Evolutionary conservation across 2,113 vertebrate genomes (phyloP).

Genomic region (Suricata suricatta): DNA sequence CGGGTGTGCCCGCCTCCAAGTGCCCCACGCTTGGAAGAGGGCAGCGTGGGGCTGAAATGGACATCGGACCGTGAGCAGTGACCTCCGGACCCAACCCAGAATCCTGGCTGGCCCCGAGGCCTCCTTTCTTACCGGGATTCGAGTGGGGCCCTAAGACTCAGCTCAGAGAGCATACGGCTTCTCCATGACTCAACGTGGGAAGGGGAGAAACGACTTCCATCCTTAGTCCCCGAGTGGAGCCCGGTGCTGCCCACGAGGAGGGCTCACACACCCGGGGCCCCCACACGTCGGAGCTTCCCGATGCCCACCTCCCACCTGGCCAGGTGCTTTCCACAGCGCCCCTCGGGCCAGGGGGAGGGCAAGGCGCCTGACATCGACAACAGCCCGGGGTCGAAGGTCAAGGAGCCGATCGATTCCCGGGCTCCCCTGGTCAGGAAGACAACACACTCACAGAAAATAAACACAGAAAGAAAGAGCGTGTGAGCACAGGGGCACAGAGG

Average conservation of each 20-base stretch:
- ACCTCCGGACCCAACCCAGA: neutral
- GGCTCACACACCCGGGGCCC: neutral
- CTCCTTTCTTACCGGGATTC: neutral
- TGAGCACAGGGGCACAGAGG: accelerated
- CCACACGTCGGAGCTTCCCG: neutral
- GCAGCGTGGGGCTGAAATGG: neutral
- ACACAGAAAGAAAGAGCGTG: accelerated
- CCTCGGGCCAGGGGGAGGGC: neutral
- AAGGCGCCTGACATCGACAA: accelerated
- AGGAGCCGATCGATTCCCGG: neutral
- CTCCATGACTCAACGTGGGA: neutral
- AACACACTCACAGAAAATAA: neutral
- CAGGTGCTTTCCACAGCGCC: accelerated
- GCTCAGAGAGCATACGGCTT: neutral
- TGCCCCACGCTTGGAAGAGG: neutral
- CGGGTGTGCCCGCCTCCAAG: accelerated
- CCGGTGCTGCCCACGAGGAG: neutral
- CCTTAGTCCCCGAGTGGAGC: accelerated
- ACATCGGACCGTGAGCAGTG: accelerated
- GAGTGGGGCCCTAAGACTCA: neutral
- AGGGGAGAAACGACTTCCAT: neutral
- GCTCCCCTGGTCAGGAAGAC: neutral
- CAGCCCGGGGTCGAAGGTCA: accelerated
- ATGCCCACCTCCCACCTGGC: neutral
- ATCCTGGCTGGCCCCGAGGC: neutral